These are phyloP conservation scores for Habropoda laboriosa DNA, from an alignment of 1,140 invertebrate species.

Conservation along the genomic window DNA sequence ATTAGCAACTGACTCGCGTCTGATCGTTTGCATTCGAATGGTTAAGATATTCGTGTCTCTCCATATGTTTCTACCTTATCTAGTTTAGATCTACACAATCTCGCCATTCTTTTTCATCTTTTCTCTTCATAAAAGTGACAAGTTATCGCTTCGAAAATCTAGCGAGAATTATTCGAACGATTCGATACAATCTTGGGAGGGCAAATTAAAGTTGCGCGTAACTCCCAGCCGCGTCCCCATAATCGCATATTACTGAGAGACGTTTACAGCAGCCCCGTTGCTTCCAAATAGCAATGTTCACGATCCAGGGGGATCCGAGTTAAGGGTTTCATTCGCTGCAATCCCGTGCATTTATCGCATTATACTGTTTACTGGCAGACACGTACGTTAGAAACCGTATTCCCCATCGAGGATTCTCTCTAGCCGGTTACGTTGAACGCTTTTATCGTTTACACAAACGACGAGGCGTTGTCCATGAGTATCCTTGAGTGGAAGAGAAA, in stretches of 20 bases:
- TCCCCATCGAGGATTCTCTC: neutral
- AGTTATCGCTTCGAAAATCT: neutral
- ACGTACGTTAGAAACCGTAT: neutral
- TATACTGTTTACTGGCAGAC: conserved; percentile 1
- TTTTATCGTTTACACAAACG: conserved; percentile 25
- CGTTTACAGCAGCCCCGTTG: conserved; percentile 1
- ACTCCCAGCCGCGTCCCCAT: neutral
- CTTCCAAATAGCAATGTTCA: neutral
- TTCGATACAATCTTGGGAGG: neutral
- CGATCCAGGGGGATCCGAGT: neutral
- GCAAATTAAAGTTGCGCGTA: neutral
- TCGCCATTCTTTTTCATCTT: no score
- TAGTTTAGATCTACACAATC: no score
- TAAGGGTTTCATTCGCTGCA: conserved; percentile 11
- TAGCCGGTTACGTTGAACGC: conserved; percentile 32
- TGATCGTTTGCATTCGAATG: conserved; percentile 25
- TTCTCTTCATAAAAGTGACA: neutral
- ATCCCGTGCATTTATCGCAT: conserved; percentile 23
- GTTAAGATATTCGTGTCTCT: no score
- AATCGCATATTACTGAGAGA: neutral
- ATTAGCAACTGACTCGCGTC: neutral
- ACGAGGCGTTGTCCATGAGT: conserved; percentile 33
- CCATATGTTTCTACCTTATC: no score
- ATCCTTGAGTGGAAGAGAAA: conserved; percentile 22
- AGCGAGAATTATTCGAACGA: neutral